Base-by-base conservation (phyloP, 1,140 invertebrate genomes). In the Hirudo medicinalis region DNA sequence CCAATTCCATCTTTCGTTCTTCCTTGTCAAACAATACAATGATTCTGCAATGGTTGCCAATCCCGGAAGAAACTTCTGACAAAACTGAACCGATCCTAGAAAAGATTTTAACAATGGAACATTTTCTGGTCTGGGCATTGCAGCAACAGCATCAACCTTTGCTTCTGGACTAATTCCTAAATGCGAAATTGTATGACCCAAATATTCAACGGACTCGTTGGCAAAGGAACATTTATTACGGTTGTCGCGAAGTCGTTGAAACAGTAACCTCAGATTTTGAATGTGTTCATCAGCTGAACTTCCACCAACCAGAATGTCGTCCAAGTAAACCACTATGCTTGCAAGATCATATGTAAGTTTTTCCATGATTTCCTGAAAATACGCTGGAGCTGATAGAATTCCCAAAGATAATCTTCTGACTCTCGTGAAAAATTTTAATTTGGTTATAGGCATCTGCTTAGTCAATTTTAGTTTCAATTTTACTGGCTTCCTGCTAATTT, bases 281-380 rank as follows among this genome's bases (percentile, higher is more conserved):
- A 36, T 36, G 32, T 36, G 32, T 36, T 36, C 32, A 36, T 36
- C 32, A 36, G 32, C 32, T 36, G 32, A 36, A 36, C 6, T 36
- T 36, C 32, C 32, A 36, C 32, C 6, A 6, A 36, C 2, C 32
- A 36, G 32, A 36, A 36, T 36, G 6, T 36, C 6, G 32, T 36
- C 6, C 32, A 36, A 36, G 6, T 36, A 36, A 6, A 3, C 32
- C 32, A 36, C 32, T 36, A 36, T 6, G 77, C 0, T 86, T 72
- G 11, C 84, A 78, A 0, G 80, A 57, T 57, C 54, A 57, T 57
- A 5, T n/a, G 54, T 9, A 2, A 79, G 49, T 72, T 78, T 73
- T 55, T 83, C 81, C 27, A 86, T 83, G 22, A 81, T 76, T 72
- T 79, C 54, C 75, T 86, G 82, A 73, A 86, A 87, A 72, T 84